phyloP scores from a whole-genome alignment of 2,888 invertebrate genomes.

The Eupithecia inturbata region DNA sequence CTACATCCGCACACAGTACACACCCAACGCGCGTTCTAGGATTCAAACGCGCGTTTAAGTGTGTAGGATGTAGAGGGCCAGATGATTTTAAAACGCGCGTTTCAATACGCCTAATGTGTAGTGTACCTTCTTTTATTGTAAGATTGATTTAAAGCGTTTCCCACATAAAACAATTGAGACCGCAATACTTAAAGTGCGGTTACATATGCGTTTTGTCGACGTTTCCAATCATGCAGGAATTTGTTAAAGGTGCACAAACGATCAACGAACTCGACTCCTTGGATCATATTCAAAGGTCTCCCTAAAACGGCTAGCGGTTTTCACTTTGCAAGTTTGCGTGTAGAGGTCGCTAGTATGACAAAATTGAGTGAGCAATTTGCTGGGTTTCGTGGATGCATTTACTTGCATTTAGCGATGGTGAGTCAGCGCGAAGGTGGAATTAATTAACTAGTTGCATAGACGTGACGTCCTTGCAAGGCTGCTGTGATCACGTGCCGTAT shows the following conservation, averaged over 20 bases:
- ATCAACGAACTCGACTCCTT: slow-evolving; percentile 44
- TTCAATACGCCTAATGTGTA: background rate
- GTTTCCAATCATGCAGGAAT: slow-evolving; percentile 35
- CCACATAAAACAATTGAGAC: background rate
- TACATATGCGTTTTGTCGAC: slow-evolving; percentile 1
- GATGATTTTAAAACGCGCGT: background rate
- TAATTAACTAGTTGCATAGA: slow-evolving; percentile 79
- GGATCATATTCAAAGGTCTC: slow-evolving; percentile 43
- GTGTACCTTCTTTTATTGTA: background rate
- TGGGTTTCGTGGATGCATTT: slow-evolving; percentile 31
- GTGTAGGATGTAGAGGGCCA: background rate
- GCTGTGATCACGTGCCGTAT: slow-evolving; percentile 67
- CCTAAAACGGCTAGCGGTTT: slow-evolving; percentile 39
- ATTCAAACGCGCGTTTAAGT: background rate
- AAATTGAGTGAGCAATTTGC: slow-evolving; percentile 35
- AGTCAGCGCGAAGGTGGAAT: slow-evolving; percentile 78
- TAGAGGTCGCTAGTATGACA: slow-evolving; percentile 43
- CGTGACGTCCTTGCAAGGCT: slow-evolving; percentile 82
- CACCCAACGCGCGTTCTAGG: no score
- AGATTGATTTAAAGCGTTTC: background rate
- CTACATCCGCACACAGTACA: no score
- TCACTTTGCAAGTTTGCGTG: slow-evolving; percentile 37
- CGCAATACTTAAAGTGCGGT: background rate
- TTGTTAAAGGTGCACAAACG: slow-evolving; percentile 34
- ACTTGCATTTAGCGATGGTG: slow-evolving; percentile 51